phyloP scores from a whole-genome alignment of 2,113 vertebrate species.

The Hippocampus barbouri region DNA sequence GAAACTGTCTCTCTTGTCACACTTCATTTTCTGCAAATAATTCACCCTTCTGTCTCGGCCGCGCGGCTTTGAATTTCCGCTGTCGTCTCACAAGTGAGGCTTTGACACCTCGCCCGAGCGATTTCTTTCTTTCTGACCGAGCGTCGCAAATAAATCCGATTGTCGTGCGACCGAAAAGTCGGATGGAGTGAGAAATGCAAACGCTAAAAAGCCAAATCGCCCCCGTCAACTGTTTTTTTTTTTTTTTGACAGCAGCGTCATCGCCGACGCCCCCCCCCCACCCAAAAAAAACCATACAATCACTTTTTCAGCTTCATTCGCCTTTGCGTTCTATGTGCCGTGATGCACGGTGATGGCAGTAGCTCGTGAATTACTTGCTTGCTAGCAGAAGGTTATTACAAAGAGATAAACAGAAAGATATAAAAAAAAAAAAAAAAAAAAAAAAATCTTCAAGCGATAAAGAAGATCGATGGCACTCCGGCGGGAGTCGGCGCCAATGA shows the following conservation, averaged over 20 bases:
- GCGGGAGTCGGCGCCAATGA: constrained; percentile 40
- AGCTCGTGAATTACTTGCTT: constrained; percentile 61
- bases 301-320: constrained; percentile 4
- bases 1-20: constrained; percentile 1
- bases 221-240: background rate
- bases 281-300: no score
- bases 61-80: background rate
- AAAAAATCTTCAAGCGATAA: constrained; percentile 59
- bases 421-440: background rate
- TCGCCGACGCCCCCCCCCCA: background rate
- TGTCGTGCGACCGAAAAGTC: background rate
- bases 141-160: background rate
- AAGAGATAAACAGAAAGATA: constrained; percentile 58
- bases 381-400: constrained; percentile 68
- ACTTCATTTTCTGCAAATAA: constrained; percentile 3
- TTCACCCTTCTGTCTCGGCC: background rate
- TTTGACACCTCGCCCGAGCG: background rate
- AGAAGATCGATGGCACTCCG: constrained; percentile 69
- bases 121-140: constrained; percentile 1
- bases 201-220: background rate
- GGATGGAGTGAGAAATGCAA: background rate
- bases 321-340: constrained; percentile 15
- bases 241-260: constrained; percentile 14
- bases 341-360: constrained; percentile 34
- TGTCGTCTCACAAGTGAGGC: background rate